These are phyloP conservation scores for Pristionchus japonicus DNA, from an alignment of 2,888 invertebrate species.

Conservation along the genomic window DNA sequence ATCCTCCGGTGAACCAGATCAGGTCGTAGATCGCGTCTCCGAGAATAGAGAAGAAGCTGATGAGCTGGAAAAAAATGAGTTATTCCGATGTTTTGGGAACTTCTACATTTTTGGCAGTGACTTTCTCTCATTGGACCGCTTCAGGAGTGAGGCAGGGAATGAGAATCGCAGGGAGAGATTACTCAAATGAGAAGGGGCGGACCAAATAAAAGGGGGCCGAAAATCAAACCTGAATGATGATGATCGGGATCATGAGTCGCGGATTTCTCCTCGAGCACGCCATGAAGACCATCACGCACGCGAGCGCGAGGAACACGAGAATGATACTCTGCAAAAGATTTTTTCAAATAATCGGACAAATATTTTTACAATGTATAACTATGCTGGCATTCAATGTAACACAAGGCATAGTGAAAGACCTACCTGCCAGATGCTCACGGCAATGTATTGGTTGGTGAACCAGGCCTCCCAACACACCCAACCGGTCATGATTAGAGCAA, in stretches of 20 bases:
- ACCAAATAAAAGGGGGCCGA: background rate
- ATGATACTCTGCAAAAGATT: background rate
- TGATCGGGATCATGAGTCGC: background rate
- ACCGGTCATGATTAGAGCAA: background rate
- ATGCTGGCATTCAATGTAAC: no score
- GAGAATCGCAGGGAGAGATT: no score
- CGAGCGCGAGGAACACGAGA: background rate
- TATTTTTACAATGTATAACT: no score
- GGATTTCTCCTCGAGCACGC: slow-evolving; percentile 4
- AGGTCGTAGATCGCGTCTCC: background rate
- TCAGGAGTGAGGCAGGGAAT: no score
- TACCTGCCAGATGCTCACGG: slow-evolving; percentile 9
- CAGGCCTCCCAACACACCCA: background rate
- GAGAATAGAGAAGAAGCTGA: background rate
- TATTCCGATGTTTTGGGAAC: no score
- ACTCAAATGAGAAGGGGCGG: no score
- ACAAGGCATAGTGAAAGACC: no score
- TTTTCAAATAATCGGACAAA: no score
- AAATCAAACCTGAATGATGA: background rate
- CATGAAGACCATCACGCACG: background rate
- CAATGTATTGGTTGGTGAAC: background rate
- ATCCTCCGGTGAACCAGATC: background rate
- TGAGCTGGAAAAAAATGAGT: background rate
- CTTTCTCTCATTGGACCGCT: no score
- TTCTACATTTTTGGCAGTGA: no score